Percentiles rank a stretch among this genome's conserved stretches.
Conservation (phyloP, 2,797 vertebrate genomes). For the Hafferia zeledoni region DNA sequence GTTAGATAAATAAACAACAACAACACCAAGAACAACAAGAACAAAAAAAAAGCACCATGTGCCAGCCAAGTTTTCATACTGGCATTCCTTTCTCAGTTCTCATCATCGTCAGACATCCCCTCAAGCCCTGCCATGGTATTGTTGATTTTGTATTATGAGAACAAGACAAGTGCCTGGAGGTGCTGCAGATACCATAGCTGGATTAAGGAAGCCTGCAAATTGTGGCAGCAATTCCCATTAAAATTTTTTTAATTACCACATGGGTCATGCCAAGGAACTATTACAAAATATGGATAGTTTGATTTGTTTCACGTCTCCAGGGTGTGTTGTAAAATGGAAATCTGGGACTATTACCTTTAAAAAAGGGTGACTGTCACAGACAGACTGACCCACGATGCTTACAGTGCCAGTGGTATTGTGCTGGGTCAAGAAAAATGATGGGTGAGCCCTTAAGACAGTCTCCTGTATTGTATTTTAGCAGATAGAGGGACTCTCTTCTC, state of each 20-base stretch:
- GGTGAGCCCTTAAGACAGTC: not conserved
- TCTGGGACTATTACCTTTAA: not conserved
- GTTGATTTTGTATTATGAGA: constrained; percentile 54
- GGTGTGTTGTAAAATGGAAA: constrained; percentile 1
- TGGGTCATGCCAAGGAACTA: not conserved
- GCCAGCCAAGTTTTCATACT: constrained; percentile 22
- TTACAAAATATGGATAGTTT: constrained; percentile 43
- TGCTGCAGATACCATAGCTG: constrained; percentile 3
- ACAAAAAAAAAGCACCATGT: not conserved
- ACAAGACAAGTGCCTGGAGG: constrained; percentile 27
- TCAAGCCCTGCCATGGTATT: not conserved
- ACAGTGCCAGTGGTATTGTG: not conserved
- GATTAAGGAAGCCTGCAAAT: constrained; percentile 38
- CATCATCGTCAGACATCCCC: constrained; percentile 33
- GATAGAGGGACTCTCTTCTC: not conserved
- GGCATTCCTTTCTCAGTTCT: constrained; percentile 53
- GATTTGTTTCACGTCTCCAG: constrained; percentile 14
- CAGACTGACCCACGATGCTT: not conserved
- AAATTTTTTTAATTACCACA: constrained; percentile 28
- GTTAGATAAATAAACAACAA: constrained; percentile 2
- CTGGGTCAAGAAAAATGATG: not conserved
- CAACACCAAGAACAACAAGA: not conserved
- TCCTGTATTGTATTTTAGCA: not conserved
- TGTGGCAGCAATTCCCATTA: constrained; percentile 40
- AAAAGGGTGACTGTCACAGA: not conserved